These are phyloP conservation scores for Bos indicus DNA, from an alignment of 2,113 vertebrate species.

Conservation along the genomic window DNA sequence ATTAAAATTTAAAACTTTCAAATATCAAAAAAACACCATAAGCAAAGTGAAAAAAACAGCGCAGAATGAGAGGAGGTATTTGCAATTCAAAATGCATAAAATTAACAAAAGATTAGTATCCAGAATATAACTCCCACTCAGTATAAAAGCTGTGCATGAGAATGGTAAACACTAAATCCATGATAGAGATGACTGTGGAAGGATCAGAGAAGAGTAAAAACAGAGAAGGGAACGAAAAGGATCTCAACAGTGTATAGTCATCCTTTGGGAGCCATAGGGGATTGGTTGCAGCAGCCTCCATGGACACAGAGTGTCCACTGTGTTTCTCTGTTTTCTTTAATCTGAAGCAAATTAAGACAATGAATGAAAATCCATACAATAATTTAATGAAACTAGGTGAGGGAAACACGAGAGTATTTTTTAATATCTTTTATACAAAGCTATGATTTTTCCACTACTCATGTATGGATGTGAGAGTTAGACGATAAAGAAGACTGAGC, in stretches of 20 bases:
- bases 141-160: constrained; percentile 19
- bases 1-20: constrained; percentile 59
- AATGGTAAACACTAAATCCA: constrained; percentile 20
- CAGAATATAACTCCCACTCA: constrained; percentile 49
- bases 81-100: constrained; percentile 63
- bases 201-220: not conserved
- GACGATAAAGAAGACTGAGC: not conserved
- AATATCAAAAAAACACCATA: constrained; percentile 45
- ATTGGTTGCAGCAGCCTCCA: not conserved
- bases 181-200: not conserved
- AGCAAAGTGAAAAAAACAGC: constrained; percentile 46
- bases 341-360: not conserved
- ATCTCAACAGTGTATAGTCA: not conserved
- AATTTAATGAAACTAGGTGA: not conserved
- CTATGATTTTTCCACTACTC: not conserved
- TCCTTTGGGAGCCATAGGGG: not conserved
- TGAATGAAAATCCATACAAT: not conserved
- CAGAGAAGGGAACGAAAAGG: not conserved
- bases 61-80: constrained; percentile 56
- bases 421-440: not conserved
- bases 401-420: not conserved
- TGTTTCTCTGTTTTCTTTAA: not conserved
- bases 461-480: not conserved
- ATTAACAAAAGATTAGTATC: constrained; percentile 55
- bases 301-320: not conserved